These are phyloP conservation scores for Rhinoraja longicauda DNA, from an alignment of 2,797 vertebrate genomes.

Conservation along the genomic window DNA sequence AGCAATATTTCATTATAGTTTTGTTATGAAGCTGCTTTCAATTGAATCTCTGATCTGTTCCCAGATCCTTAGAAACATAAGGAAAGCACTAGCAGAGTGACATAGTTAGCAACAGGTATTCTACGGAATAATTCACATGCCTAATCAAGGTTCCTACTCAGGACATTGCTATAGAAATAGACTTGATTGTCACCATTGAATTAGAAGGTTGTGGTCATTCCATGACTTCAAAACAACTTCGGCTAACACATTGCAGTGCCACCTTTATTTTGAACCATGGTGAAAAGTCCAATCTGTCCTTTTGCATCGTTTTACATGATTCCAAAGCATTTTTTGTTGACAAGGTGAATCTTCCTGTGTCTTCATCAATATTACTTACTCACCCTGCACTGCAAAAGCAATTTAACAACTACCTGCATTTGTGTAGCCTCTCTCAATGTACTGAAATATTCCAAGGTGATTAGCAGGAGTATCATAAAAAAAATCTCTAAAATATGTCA, in stretches of 20 bases:
- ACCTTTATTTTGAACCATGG: not conserved
- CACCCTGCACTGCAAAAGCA: not conserved
- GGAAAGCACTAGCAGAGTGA: not conserved
- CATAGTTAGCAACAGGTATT: not conserved
- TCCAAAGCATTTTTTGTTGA: not conserved
- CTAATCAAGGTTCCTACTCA: not conserved
- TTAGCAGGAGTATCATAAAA: too few relatives aligned
- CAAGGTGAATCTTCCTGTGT: not conserved
- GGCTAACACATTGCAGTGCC: not conserved
- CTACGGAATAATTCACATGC: not conserved
- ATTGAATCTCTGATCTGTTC: not conserved
- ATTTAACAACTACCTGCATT: too few relatives aligned
- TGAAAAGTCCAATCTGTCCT: not conserved
- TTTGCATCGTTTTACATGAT: not conserved
- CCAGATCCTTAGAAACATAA: not conserved
- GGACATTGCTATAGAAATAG: not conserved
- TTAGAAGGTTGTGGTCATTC: not conserved
- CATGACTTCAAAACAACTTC: not conserved
- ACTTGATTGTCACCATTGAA: not conserved
- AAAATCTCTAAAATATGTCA: too few relatives aligned
- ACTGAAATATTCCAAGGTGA: too few relatives aligned
- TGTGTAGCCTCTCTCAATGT: too few relatives aligned
- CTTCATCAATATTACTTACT: not conserved
- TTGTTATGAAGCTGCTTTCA: not conserved
- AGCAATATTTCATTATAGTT: not conserved